These are phyloP conservation scores for Liodrosophila aerea DNA, from an alignment of 2,888 invertebrate genomes.

Conservation along the genomic window DNA sequence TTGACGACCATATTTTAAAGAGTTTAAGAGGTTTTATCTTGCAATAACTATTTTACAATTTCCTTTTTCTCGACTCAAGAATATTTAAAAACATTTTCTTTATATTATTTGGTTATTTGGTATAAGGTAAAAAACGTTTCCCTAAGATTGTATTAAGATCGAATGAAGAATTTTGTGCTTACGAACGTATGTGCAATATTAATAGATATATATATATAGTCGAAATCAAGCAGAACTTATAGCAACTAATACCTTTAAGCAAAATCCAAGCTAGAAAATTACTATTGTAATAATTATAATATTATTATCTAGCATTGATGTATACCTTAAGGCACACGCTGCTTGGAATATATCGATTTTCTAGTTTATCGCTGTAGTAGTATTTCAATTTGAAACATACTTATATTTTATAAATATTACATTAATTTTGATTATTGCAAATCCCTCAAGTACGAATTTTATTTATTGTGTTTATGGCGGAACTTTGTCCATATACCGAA, in stretches of 20 bases:
- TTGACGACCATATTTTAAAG: no score
- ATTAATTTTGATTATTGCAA: slow-evolving; percentile 55
- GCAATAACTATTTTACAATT: no score
- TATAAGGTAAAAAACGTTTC: no score
- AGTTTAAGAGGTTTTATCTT: no score
- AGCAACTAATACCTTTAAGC: slow-evolving; percentile 5
- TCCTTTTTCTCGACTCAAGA: no score
- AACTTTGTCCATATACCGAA: slow-evolving; percentile 52
- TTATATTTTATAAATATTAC: slow-evolving; percentile 35
- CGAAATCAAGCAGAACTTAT: slow-evolving; percentile 35
- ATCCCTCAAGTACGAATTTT: slow-evolving; percentile 43
- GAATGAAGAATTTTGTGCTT: no score
- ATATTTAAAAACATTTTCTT: no score
- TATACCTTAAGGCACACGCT: slow-evolving; percentile 40
- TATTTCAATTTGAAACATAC: slow-evolving; percentile 47
- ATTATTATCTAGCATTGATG: slow-evolving; percentile 37
- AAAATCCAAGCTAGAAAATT: slow-evolving; percentile 44
- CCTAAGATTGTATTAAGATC: no score
- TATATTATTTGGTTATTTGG: no score
- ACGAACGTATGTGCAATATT: slow-evolving; percentile 63
- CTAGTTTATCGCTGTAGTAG: slow-evolving; percentile 71
- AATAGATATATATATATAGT: slow-evolving; percentile 36
- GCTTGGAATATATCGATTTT: slow-evolving; percentile 59
- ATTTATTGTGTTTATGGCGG: slow-evolving; percentile 60
- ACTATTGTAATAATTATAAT: slow-evolving; percentile 31